Evolutionary conservation across 64 coral and sea anemone species (phyloP).

Genomic region (Montipora capricornis): DNA sequence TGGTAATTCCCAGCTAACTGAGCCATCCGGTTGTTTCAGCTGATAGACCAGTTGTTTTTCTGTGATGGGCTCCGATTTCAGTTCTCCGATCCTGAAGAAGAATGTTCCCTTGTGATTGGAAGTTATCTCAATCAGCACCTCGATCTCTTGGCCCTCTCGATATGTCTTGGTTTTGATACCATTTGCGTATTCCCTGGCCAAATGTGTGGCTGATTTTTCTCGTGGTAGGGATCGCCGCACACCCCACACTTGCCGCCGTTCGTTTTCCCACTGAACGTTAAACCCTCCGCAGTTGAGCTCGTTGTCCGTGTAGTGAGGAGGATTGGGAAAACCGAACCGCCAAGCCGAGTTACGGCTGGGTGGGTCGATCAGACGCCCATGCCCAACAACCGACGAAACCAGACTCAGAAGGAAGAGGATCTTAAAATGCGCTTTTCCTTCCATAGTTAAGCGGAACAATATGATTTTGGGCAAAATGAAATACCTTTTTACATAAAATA

Average conservation of each 20-base stretch:
- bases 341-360: conserved; percentile 72
- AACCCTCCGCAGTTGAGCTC: too few species aligned
- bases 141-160: conserved; percentile 55
- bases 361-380: conserved; percentile 80
- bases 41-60: conserved; percentile 33
- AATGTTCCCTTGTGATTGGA: conserved; percentile 74
- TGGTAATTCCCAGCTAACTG: conserved; percentile 33
- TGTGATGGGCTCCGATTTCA: conserved; percentile 23
- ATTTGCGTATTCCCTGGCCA: too few species aligned
- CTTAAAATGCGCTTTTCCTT: not conserved
- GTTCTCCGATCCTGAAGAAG: conserved; percentile 64
- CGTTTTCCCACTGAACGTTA: too few species aligned
- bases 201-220: too few species aligned
- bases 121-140: conserved; percentile 31
- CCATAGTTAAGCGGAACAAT: not conserved
- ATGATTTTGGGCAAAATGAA: not conserved
- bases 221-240: too few species aligned
- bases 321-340: conserved; percentile 40
- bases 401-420: conserved; percentile 4
- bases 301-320: not conserved
- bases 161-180: too few species aligned
- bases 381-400: conserved; percentile 36
- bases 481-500: not conserved
- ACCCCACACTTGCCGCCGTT: too few species aligned
- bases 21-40: conserved; percentile 50